These are phyloP conservation scores for Lordiphosa collinella DNA, from an alignment of 1,140 invertebrate genomes.

Conservation along the genomic window DNA sequence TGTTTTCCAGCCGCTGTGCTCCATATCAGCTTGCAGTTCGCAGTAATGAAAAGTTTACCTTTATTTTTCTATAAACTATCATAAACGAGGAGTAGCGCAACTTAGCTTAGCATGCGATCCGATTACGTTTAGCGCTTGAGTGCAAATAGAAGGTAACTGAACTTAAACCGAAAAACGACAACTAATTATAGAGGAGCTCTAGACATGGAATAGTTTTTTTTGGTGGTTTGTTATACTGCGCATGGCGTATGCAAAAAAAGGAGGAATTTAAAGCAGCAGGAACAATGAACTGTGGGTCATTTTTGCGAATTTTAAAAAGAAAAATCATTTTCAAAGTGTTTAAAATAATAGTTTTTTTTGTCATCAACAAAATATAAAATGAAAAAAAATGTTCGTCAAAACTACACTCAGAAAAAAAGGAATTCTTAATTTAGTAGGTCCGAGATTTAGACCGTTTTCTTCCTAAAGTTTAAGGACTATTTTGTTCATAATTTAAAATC, in stretches of 20 bases:
- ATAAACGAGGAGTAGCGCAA: conserved; percentile 14
- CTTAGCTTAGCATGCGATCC: conserved; percentile 66
- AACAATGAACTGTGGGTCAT: conserved; percentile 16
- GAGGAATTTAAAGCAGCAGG: not conserved
- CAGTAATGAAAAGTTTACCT: conserved; percentile 29
- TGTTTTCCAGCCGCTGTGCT: not conserved
- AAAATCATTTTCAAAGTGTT: no score
- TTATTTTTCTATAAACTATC: conserved; percentile 18
- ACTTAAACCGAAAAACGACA: conserved; percentile 39
- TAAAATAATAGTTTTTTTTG: no score
- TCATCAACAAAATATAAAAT: no score
- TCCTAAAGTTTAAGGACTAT: no score
- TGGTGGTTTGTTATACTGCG: no score
- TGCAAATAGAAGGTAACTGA: conserved; percentile 65
- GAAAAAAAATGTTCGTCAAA: no score
- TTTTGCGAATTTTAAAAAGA: no score
- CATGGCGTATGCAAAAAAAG: not conserved
- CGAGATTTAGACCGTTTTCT: no score
- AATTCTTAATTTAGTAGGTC: no score
- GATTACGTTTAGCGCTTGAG: conserved; percentile 61
- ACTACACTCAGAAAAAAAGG: no score
- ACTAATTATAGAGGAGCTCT: conserved; percentile 50
- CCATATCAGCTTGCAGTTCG: conserved; percentile 53
- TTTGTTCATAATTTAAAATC: no score
- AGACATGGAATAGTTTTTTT: conserved; percentile 3